phyloP scores from a whole-genome alignment of 2,797 vertebrate species.

The Anableps anableps region DNA sequence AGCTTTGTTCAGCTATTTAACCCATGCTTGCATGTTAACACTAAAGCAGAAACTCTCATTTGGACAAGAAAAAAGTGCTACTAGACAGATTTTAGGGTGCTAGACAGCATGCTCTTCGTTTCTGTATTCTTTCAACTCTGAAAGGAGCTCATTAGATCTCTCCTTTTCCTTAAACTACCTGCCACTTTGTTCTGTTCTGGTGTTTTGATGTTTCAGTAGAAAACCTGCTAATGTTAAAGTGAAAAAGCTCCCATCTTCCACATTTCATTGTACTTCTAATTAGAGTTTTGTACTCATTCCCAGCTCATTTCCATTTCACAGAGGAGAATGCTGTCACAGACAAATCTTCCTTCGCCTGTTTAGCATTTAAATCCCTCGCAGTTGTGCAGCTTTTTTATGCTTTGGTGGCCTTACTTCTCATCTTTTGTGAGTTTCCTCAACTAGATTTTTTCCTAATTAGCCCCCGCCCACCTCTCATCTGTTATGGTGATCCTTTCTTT shows the following conservation, averaged over 20 bases:
- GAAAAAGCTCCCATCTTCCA: not conserved
- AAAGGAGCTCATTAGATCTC: not conserved
- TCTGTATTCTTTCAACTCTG: not conserved
- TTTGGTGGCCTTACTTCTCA: not conserved
- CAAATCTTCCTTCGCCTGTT: not conserved
- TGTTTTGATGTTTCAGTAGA: not conserved
- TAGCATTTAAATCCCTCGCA: not conserved
- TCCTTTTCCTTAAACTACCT: not conserved
- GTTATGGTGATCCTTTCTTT: not conserved
- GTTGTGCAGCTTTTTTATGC: not conserved
- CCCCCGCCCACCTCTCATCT: not conserved
- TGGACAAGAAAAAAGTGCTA: too few relatives aligned
- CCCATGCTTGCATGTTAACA: too few relatives aligned
- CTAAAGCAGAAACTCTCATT: too few relatives aligned
- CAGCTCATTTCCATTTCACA: not conserved
- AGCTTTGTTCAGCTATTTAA: too few relatives aligned
- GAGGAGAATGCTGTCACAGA: not conserved
- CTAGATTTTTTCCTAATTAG: not conserved
- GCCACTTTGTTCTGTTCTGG: not conserved
- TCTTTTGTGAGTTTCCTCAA: not conserved
- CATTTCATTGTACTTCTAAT: not conserved
- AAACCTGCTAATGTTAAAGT: not conserved
- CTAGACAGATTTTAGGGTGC: too few relatives aligned
- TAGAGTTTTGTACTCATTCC: not conserved
- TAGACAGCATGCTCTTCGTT: too few relatives aligned